Evolutionary conservation across 2,113 vertebrate genomes (phyloP).

Genomic region (Pomatorhinus ruficollis): DNA sequence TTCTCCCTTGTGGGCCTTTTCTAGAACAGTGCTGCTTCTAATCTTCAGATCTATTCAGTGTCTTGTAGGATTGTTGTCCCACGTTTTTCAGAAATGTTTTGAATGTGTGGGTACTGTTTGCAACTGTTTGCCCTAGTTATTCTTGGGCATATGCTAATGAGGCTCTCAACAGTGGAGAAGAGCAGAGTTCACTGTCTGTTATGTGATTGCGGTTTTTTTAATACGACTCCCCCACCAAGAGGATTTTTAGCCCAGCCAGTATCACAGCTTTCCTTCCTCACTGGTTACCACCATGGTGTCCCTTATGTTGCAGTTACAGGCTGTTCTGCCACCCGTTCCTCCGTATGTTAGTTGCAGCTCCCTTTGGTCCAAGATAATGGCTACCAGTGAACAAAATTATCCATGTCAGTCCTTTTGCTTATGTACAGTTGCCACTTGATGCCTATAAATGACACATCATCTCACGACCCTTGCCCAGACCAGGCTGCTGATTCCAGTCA

Average conservation of each 20-base stretch:
- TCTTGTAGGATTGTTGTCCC: background rate
- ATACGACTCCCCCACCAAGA: background rate
- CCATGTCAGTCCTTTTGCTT: background rate
- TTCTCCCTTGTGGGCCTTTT: background rate
- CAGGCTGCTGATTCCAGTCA: background rate
- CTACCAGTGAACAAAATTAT: background rate
- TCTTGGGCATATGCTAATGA: background rate
- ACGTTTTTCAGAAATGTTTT: background rate
- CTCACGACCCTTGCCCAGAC: background rate
- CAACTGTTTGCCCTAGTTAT: background rate
- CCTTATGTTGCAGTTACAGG: background rate
- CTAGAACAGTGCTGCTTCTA: background rate
- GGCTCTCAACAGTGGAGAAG: background rate
- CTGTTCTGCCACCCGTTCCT: constrained; percentile 23
- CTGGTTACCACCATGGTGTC: background rate
- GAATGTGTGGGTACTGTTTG: background rate
- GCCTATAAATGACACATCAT: background rate
- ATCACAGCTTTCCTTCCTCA: background rate
- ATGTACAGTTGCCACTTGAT: background rate
- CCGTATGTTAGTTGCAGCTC: background rate
- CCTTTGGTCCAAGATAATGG: background rate
- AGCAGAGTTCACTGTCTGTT: background rate
- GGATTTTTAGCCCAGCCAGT: background rate
- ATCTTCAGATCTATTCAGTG: background rate
- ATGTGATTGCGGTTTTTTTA: background rate